Conservation (phyloP, 2,113 vertebrate species). For the Vireo altiloquus region DNA sequence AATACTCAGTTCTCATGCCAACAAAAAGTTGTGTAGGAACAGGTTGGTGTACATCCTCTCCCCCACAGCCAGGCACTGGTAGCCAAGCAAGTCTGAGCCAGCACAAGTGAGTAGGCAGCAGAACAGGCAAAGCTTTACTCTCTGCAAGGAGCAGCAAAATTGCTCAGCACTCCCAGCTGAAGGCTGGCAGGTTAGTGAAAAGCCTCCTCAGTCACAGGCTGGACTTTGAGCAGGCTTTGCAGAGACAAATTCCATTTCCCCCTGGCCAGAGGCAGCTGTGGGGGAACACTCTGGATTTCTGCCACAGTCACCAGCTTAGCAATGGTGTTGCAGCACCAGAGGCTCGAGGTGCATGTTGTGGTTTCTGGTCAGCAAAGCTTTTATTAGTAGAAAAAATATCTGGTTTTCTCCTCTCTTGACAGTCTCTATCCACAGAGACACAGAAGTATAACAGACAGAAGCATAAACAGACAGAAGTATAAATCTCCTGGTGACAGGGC, state of each 20-base stretch:
- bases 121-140: background rate
- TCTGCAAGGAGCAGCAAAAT: background rate
- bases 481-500: background rate
- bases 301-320: background rate
- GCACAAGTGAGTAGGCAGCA: background rate
- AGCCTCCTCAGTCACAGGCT: background rate
- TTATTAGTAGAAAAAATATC: background rate
- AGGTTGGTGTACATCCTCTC: constrained; percentile 28
- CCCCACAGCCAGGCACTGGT: background rate
- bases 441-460: background rate
- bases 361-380: background rate
- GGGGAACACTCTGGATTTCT: background rate
- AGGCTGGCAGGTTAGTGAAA: background rate
- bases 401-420: background rate
- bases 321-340: background rate
- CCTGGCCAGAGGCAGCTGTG: background rate
- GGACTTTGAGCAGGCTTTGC: constrained; percentile 44
- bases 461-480: too few species aligned
- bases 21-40: background rate
- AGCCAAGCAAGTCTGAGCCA: background rate
- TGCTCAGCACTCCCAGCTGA: background rate
- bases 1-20: background rate
- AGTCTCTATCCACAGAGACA: background rate
- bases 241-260: constrained; percentile 7
- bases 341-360: rapidly evolving